Base-by-base conservation (phyloP, 2,797 vertebrate species). In the Vireo griseus region DNA sequence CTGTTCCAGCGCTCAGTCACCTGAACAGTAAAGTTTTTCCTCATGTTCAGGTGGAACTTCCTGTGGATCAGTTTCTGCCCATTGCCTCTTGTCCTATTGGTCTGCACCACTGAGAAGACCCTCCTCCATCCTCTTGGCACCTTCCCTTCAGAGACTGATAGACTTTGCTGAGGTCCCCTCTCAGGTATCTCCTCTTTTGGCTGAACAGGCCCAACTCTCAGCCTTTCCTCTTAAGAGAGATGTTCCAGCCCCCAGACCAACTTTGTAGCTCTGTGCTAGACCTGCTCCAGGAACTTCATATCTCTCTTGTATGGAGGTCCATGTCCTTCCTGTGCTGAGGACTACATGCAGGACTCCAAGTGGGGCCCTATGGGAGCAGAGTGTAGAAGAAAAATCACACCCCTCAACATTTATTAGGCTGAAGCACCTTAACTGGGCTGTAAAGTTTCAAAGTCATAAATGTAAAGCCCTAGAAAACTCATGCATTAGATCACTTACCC, bases 151-250 rank as follows among this genome's bases (percentile, higher is more conserved):
- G 6, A 33, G 9, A 16, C 39, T 51, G 72, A 39, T 3, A 8
- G 19, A 22, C 4, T 1, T 2, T 16, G 37, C 1, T 58, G 37
- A 76, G 9, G 6, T 15, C 1, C 16, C 13, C 19, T 66, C 11
- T 8, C 14, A 63, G 25, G 2, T 26, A 39, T 10, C 35, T 73
- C 24, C 9, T 48, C 16, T 26, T 3, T 7, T 15, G 39, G 44
- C 45, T 73, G 50, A 77, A 67, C 28, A 39, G 39, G 6, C 50
- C 50, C 35, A 55, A 1, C 29, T 74, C 55, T 63, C 77, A 54
- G 28, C 35, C 11, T 74, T 9, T 29, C 66, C 3, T 57, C 2
- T 0, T 1, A 61, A 18, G 12, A 45, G 14, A 66, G 9, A 31
- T 35, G 29, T 7, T 67, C 6, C 31, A 57, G 10, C 16, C 13